phyloP scores from a whole-genome alignment of 2,888 invertebrate genomes.

The Eupithecia pulchellata region DNA sequence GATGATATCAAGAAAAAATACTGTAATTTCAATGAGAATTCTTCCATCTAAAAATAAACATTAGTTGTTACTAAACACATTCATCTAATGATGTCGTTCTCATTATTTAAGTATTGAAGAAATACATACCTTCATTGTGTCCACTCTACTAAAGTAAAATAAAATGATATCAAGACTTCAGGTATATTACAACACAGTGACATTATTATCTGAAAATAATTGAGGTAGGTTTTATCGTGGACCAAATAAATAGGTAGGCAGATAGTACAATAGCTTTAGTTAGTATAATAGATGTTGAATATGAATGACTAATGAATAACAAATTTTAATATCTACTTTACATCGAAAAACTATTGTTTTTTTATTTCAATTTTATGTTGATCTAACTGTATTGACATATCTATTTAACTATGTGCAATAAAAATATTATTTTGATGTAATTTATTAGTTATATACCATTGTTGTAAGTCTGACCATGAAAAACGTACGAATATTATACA shows the following conservation, averaged over 20 bases:
- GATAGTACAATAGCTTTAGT: not conserved
- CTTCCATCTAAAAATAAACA: not conserved
- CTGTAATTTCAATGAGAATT: not conserved
- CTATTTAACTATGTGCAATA: no score
- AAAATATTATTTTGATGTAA: no score
- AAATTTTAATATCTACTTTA: no score
- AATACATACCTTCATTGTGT: not conserved
- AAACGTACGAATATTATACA: no score
- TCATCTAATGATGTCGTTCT: not conserved
- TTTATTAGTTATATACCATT: no score
- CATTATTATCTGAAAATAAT: not conserved
- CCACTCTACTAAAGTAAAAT: not conserved
- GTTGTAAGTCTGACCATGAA: no score
- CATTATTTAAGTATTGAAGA: no score
- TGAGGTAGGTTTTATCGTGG: not conserved
- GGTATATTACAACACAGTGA: not conserved
- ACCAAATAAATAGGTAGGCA: not conserved
- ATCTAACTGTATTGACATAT: no score
- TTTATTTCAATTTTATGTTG: no score
- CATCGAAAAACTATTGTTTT: no score
- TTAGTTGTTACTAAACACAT: not conserved
- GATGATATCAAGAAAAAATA: not conserved
- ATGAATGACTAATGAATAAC: no score
- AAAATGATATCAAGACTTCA: not conserved
- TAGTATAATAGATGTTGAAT: no score